These are phyloP conservation scores for Oophaga sylvatica DNA, from an alignment of 2,797 vertebrate species.

Conservation along the genomic window DNA sequence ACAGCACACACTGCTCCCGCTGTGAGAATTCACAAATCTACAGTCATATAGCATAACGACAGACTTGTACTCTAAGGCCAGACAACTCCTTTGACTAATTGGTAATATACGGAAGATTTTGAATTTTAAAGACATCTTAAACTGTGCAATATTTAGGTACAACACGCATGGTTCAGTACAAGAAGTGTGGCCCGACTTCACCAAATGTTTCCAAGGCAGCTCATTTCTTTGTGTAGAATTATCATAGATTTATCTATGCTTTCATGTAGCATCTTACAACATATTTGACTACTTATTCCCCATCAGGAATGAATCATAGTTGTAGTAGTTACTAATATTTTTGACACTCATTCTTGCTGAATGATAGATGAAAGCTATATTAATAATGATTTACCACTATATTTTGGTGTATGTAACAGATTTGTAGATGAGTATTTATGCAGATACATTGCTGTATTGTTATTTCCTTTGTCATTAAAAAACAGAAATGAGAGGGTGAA, in stretches of 20 bases:
- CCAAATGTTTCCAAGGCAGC: neutral
- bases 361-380: slow-evolving; percentile 52
- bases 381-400: slow-evolving; percentile 58
- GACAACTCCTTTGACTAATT: neutral
- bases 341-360: slow-evolving; percentile 58
- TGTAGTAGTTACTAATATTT: slow-evolving; percentile 30
- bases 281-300: slow-evolving; percentile 59
- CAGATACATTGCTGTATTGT: slow-evolving; percentile 28
- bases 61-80: no score
- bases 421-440: slow-evolving; percentile 42
- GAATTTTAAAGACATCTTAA: neutral
- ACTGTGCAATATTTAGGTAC: neutral
- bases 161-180: neutral
- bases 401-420: slow-evolving; percentile 47
- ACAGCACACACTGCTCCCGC: no score
- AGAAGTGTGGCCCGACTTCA: neutral
- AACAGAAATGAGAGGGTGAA: neutral
- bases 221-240: neutral
- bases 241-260: neutral
- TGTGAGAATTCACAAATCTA: no score
- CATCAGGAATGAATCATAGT: slow-evolving; percentile 55
- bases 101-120: neutral
- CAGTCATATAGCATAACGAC: no score
- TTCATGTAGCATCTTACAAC: slow-evolving; percentile 24
- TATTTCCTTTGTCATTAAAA: neutral